phyloP scores from a whole-genome alignment of 2,797 vertebrate species.

The Falco peregrinus region DNA sequence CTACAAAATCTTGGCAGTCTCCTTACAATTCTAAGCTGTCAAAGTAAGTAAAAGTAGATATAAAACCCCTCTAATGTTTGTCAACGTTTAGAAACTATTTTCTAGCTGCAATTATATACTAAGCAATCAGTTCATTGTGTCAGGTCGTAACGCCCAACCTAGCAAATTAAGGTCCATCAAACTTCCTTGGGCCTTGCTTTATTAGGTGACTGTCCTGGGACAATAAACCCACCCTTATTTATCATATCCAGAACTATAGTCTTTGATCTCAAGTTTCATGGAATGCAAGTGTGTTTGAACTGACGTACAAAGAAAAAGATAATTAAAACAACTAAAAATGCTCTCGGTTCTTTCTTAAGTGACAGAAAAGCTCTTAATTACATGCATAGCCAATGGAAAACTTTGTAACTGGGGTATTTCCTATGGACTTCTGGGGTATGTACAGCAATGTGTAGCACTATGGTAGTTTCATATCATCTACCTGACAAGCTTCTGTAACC shows the following conservation, averaged over 20 bases:
- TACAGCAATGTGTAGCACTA: not conserved
- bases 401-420: not conserved
- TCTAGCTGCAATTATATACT: constrained; percentile 38
- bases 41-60: constrained; percentile 43
- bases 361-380: not conserved
- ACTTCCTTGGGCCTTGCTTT: not conserved
- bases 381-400: not conserved
- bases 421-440: not conserved
- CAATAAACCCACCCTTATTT: not conserved
- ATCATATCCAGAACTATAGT: not conserved
- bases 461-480: not conserved
- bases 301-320: not conserved
- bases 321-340: not conserved
- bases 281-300: not conserved
- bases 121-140: not conserved
- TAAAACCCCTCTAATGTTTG: constrained; percentile 12
- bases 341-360: not conserved
- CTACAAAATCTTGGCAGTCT: constrained; percentile 38
- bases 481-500: not conserved
- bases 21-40: constrained; percentile 50
- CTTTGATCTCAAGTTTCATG: constrained; percentile 45
- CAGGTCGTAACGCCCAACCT: not conserved
- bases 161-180: constrained; percentile 15
- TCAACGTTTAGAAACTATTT: constrained; percentile 55
- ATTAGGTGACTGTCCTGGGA: not conserved